A percentile compares a stretch with the other conserved stretches of the same genome.
phyloP scores from a whole-genome alignment of 2,113 vertebrate species.

The Neolamprologus variostigma region DNA sequence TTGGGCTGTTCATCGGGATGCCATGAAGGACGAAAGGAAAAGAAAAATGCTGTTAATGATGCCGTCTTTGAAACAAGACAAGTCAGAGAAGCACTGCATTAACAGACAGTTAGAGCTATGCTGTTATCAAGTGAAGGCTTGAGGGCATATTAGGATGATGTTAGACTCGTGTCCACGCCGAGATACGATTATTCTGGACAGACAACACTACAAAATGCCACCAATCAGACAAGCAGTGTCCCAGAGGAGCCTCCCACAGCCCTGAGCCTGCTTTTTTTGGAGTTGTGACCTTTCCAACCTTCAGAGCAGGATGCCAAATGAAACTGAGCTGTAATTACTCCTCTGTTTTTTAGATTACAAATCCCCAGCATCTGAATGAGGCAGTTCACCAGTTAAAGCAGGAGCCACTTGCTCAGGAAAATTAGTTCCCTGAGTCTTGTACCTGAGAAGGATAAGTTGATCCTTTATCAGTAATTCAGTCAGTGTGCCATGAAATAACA shows the following conservation, averaged over 20 bases:
- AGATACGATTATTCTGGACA: neutral
- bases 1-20: neutral
- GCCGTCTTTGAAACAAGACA: neutral
- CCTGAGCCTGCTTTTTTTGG: neutral
- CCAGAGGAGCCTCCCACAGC: neutral
- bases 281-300: slow-evolving; percentile 17
- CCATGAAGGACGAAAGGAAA: neutral
- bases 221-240: neutral
- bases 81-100: neutral
- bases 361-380: neutral
- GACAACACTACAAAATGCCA: slow-evolving; percentile 14
- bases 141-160: neutral
- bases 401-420: neutral
- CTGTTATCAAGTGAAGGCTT: neutral
- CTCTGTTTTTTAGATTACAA: neutral
- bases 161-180: neutral
- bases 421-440: neutral
- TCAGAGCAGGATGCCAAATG: neutral
- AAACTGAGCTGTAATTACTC: neutral
- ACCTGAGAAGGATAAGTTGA: slow-evolving; percentile 10
- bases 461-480: slow-evolving; percentile 43
- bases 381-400: neutral
- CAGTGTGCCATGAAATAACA: slow-evolving; percentile 47
- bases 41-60: neutral
- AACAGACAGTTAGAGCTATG: neutral